Conservation (phyloP, 2,888 invertebrate genomes). For the Rambutsinella grinnellia region DNA sequence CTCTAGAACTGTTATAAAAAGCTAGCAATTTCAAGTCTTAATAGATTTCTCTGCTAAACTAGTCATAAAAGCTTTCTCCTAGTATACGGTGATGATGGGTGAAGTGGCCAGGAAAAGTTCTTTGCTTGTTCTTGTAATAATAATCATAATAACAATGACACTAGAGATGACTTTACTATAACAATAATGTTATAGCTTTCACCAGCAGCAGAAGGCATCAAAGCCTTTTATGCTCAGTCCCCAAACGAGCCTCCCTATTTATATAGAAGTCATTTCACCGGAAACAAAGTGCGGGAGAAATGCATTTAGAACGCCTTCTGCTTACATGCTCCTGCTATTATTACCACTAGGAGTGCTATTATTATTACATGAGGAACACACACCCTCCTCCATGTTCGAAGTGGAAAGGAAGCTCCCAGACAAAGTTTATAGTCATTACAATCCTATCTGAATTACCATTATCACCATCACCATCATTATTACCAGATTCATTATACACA, state of each 20-base stretch:
- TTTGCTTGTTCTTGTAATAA: constrained; percentile 48
- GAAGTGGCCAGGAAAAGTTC: constrained; percentile 48
- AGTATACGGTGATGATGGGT: no score
- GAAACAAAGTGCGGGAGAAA: constrained; percentile 46
- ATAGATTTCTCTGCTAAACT: no score
- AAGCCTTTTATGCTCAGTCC: neutral
- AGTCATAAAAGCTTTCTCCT: no score
- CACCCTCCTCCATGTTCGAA: neutral
- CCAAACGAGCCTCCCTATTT: neutral
- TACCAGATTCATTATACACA: constrained; percentile 54
- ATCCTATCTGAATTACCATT: constrained; percentile 45
- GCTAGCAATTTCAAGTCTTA: no score
- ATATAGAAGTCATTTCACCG: constrained; percentile 25
- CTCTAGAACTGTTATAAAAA: no score
- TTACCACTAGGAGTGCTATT: no score
- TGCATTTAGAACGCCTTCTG: constrained; percentile 35
- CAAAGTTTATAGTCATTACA: constrained; percentile 40
- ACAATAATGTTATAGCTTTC: neutral
- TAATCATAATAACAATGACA: constrained; percentile 31
- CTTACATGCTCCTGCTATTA: constrained; percentile 21
- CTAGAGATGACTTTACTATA: constrained; percentile 6
- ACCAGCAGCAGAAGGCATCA: neutral
- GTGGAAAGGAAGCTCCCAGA: no score
- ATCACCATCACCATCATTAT: constrained; percentile 39
- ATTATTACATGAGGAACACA: constrained; percentile 3